Evolutionary conservation across 1,140 invertebrate genomes (phyloP).

Genomic region (Cotesia chilonis): DNA sequence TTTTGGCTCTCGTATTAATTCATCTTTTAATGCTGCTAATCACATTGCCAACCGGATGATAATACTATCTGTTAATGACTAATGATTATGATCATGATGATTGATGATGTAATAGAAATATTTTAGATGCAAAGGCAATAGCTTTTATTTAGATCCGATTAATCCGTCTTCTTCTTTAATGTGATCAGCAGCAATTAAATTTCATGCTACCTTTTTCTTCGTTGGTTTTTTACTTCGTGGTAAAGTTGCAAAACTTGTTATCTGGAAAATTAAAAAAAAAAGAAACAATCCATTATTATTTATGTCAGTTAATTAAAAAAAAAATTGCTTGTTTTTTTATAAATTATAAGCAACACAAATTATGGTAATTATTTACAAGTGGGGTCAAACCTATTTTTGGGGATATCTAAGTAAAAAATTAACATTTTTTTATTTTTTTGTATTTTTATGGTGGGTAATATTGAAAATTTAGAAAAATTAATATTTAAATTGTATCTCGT

Average conservation of each 20-base stretch:
- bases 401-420: too few species aligned
- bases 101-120: too few species aligned
- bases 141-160: slow-evolving; percentile 33
- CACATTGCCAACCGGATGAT: not conserved
- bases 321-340: too few species aligned
- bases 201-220: slow-evolving; percentile 65
- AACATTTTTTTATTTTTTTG: too few species aligned
- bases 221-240: slow-evolving; percentile 67
- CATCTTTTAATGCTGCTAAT: not conserved
- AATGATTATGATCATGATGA: too few species aligned
- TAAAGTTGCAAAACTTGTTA: slow-evolving; percentile 68
- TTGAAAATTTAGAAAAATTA: too few species aligned
- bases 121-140: not conserved
- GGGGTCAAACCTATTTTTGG: too few species aligned
- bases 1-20: not conserved
- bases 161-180: slow-evolving; percentile 53
- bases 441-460: too few species aligned
- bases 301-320: slow-evolving; percentile 35
- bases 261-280: slow-evolving; percentile 60
- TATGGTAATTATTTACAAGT: too few species aligned
- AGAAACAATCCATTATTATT: slow-evolving; percentile 8
- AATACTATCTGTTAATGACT: not conserved
- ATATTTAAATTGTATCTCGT: too few species aligned
- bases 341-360: not conserved
- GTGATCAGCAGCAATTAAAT: slow-evolving; percentile 47